A percentile compares a stretch with the other conserved stretches of the same genome.
Conservation (phyloP, 2,888 invertebrate genomes). For the Ophion costatus region DNA sequence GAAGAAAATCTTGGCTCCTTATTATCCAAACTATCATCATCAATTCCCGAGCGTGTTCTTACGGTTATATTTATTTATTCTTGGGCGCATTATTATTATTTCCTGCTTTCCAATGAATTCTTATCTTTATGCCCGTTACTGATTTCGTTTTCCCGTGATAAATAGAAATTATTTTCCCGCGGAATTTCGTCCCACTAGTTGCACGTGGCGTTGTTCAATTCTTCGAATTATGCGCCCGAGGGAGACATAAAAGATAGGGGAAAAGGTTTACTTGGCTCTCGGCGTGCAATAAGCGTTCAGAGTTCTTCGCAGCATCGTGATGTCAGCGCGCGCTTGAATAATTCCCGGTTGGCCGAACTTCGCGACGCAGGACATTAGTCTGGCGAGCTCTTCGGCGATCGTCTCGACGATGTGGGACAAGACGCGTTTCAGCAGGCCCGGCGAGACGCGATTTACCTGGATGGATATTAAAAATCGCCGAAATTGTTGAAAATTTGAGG, state of each 20-base stretch:
- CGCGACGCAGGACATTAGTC: conserved; percentile 92
- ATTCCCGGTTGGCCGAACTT: conserved; percentile 89
- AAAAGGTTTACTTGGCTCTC: conserved; percentile 86
- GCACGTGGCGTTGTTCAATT: not conserved
- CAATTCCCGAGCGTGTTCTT: too few relatives aligned
- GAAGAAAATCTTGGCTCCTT: too few relatives aligned
- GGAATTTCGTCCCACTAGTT: too few relatives aligned
- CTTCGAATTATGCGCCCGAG: not conserved
- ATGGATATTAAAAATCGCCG: not conserved
- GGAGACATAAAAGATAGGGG: not conserved
- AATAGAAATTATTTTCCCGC: too few relatives aligned
- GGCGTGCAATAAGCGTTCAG: conserved; percentile 87
- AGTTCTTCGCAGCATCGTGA: conserved; percentile 88
- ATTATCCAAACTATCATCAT: too few relatives aligned
- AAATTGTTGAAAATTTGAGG: not conserved
- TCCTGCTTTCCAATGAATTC: too few relatives aligned
- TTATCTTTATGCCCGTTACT: too few relatives aligned
- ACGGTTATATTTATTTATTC: too few relatives aligned
- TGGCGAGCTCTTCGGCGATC: conserved; percentile 95
- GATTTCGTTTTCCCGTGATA: too few relatives aligned
- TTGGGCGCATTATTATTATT: too few relatives aligned
- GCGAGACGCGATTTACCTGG: conserved; percentile 91
- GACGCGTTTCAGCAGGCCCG: conserved; percentile 90
- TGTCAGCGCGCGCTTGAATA: conserved; percentile 92
- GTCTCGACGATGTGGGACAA: conserved; percentile 93